Conservation (phyloP, 2,113 vertebrate genomes). For the Protobothrops mucrosquamatus region DNA sequence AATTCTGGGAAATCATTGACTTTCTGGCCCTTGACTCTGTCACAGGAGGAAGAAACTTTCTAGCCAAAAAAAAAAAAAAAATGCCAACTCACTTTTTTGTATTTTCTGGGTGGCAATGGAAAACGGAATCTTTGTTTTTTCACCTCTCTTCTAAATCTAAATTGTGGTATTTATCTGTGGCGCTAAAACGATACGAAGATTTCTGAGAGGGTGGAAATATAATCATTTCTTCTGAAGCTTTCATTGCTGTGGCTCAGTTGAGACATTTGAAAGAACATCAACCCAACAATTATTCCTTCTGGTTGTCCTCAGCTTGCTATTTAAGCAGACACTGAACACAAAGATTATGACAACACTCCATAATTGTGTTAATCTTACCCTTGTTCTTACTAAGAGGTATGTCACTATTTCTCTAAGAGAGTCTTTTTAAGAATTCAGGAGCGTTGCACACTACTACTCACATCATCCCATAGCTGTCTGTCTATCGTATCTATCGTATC, state of each 20-base stretch:
- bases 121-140: conserved; percentile 50
- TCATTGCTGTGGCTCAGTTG: conserved; percentile 59
- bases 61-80: conserved; percentile 54
- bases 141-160: conserved; percentile 56
- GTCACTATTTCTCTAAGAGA: background rate
- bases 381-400: background rate
- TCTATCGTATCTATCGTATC: too few species aligned
- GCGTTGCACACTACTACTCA: background rate
- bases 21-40: conserved; percentile 61
- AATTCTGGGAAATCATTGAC: conserved; percentile 73
- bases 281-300: conserved; percentile 49
- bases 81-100: conserved; percentile 59
- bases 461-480: background rate
- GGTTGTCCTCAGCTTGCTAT: background rate
- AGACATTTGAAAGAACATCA: conserved; percentile 55
- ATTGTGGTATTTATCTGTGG: conserved; percentile 62
- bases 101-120: conserved; percentile 37
- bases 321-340: background rate
- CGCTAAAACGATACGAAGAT: conserved; percentile 62
- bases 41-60: conserved; percentile 40
- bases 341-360: background rate
- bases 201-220: conserved; percentile 52
- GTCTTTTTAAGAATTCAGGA: background rate
- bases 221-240: conserved; percentile 66
- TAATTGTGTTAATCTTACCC: background rate